Percentiles rank a stretch among this genome's conserved stretches.
These are phyloP conservation scores for Netelia melanura DNA, from an alignment of 2,888 invertebrate species.

Conservation along the genomic window DNA sequence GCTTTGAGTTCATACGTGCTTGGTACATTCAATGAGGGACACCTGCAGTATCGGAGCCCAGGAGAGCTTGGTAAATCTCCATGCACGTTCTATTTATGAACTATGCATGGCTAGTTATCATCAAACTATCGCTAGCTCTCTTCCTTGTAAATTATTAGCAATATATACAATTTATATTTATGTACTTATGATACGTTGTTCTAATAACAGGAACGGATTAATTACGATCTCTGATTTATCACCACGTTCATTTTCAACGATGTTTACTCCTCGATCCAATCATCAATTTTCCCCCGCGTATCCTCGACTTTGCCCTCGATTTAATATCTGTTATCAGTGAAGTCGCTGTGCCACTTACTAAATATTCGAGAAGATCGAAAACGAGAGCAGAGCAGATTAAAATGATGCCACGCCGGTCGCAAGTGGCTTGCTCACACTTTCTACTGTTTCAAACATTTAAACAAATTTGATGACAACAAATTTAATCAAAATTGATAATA, in stretches of 20 bases:
- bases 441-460: not conserved
- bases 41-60: not conserved
- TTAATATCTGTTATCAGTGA: not conserved
- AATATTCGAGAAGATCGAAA: conserved; percentile 1
- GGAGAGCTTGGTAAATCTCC: not conserved
- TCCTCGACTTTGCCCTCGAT: not conserved
- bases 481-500: no score
- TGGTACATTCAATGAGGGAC: conserved; percentile 39
- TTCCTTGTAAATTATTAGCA: not conserved
- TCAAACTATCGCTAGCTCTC: not conserved
- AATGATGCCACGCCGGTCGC: not conserved
- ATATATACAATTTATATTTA: not conserved
- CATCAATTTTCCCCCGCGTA: conserved; percentile 6
- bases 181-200: not conserved
- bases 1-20: conserved; percentile 42
- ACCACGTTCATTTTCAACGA: not conserved
- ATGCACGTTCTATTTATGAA: conserved; percentile 48
- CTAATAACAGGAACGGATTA: not conserved
- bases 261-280: not conserved
- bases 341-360: no score
- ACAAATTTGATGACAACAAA: no score
- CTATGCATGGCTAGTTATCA: conserved; percentile 10
- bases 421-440: conserved; percentile 5
- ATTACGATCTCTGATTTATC: not conserved
- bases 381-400: conserved; percentile 2